Percentiles rank a stretch among this genome's conserved stretches.
These are phyloP conservation scores for Psammodynastes pulverulentus DNA, from an alignment of 2,113 vertebrate species.

Conservation along the genomic window DNA sequence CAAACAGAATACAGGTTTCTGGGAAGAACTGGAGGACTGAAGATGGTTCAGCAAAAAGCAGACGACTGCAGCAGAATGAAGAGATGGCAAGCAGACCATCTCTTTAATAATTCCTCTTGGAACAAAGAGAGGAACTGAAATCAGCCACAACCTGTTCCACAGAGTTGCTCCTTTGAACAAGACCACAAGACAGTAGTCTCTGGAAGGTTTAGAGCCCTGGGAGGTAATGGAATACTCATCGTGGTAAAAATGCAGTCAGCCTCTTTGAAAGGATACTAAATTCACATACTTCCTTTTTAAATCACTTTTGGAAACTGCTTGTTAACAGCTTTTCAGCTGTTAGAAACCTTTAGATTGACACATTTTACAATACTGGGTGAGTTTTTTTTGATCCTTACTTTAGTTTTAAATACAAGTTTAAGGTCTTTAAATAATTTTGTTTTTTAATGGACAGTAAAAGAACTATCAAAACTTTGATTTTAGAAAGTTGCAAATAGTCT, in stretches of 20 bases:
- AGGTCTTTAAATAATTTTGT: background rate
- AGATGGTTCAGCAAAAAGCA: background rate
- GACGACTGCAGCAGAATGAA: background rate
- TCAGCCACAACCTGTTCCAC: background rate
- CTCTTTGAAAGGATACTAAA: background rate
- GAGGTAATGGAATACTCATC: background rate
- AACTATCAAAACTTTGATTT: background rate
- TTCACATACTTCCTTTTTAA: background rate
- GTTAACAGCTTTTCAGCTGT: background rate
- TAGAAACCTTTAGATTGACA: background rate
- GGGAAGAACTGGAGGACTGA: background rate
- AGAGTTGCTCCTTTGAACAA: background rate
- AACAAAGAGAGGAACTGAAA: background rate
- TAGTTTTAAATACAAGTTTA: background rate
- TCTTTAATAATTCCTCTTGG: background rate
- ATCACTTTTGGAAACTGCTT: background rate
- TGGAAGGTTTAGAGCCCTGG: background rate
- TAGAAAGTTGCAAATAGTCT: background rate
- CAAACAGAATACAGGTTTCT: background rate
- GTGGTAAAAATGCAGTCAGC: background rate
- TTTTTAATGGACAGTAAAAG: background rate
- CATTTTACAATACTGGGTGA: background rate
- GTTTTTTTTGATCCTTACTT: background rate
- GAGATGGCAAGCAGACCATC: background rate
- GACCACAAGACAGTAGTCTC: background rate